These are phyloP conservation scores for Oryctolagus cuniculus DNA, from an alignment of 2,113 vertebrate genomes.

Conservation along the genomic window DNA sequence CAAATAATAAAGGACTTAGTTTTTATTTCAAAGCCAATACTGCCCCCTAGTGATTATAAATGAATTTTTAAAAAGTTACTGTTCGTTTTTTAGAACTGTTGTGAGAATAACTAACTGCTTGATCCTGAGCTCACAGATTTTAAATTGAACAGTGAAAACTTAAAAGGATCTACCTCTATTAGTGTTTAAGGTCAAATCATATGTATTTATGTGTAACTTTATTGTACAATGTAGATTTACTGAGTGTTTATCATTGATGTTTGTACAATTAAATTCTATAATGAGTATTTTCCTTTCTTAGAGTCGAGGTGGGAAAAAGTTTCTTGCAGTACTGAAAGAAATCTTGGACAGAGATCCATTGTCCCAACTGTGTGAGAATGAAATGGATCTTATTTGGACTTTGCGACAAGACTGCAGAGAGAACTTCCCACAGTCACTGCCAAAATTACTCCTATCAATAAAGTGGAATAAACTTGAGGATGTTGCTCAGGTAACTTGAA, in stretches of 20 bases:
- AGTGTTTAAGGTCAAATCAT: not conserved
- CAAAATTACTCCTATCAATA: conserved; percentile 97
- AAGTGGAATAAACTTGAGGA: conserved; percentile 99
- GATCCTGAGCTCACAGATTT: conserved; percentile 14
- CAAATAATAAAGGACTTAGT: not conserved
- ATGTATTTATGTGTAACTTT: not conserved
- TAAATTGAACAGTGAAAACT: not conserved
- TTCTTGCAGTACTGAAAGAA: conserved; percentile 97
- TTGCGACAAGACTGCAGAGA: conserved; percentile 96
- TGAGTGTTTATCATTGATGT: not conserved
- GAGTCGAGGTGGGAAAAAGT: conserved; percentile 98
- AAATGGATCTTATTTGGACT: conserved; percentile 99
- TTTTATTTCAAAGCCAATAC: conserved; percentile 75
- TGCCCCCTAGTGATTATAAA: conserved; percentile 86
- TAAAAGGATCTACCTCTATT: not conserved
- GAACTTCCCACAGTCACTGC: conserved; percentile 96
- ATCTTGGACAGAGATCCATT: conserved; percentile 99
- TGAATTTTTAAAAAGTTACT: not conserved
- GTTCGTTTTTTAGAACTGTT: not conserved
- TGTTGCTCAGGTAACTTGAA: conserved; percentile 95
- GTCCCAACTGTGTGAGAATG: conserved; percentile 98
- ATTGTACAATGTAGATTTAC: conserved; percentile 29
- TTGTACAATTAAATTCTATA: not conserved
- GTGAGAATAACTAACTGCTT: conserved; percentile 7
- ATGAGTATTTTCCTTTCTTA: conserved; percentile 79